A percentile compares a stretch with the other conserved stretches of the same genome.
phyloP scores from a whole-genome alignment of 2,888 invertebrate genomes.

The Drosophila macrospina region DNA sequence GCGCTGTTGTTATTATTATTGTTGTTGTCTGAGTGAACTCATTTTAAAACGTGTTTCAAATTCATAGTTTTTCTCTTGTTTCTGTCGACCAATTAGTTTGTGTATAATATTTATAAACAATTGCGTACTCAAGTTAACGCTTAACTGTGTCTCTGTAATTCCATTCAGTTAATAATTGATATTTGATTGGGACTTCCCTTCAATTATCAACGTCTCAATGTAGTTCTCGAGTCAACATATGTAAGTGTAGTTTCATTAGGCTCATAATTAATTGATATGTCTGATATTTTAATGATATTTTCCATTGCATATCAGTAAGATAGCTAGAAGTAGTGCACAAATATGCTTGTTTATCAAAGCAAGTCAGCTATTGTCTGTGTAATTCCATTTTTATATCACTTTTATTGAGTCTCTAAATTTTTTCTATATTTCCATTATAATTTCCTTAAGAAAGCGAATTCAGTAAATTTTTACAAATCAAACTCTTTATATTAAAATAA shows the following conservation, averaged over 20 bases:
- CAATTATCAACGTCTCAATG: background rate
- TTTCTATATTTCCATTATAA: no score
- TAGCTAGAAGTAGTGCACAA: no score
- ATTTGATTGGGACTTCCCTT: background rate
- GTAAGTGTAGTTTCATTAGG: background rate
- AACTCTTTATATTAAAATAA: no score
- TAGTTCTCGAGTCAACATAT: background rate
- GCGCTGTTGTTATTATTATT: no score
- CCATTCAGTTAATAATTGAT: background rate
- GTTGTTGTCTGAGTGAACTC: slow-evolving; percentile 25
- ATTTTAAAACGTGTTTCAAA: slow-evolving; percentile 41
- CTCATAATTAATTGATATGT: background rate
- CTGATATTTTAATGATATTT: background rate
- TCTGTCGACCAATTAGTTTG: background rate
- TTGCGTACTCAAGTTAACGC: background rate
- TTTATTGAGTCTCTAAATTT: no score
- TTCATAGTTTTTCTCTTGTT: slow-evolving; percentile 7
- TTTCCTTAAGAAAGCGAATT: no score
- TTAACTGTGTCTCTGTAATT: background rate
- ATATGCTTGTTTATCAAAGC: no score
- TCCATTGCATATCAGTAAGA: background rate
- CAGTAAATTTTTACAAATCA: no score
- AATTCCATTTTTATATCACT: no score
- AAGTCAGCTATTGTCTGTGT: no score
- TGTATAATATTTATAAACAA: slow-evolving; percentile 10